phyloP scores from a whole-genome alignment of 35 echinoderm and acorn worm species.

The Diadema setosum region DNA sequence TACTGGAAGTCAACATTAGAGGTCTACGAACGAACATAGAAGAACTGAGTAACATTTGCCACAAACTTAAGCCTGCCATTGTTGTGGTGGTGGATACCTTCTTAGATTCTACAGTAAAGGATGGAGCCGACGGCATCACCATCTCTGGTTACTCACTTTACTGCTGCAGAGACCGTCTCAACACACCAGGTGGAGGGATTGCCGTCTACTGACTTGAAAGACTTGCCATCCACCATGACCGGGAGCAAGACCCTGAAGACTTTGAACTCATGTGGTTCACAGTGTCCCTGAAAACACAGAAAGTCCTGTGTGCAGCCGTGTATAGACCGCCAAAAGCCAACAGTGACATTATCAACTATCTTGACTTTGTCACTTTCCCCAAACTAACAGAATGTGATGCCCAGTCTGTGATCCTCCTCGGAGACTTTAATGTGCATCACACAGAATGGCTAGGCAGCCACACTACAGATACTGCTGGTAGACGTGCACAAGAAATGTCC shows the following conservation, averaged over 20 bases:
- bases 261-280: conserved; percentile 51
- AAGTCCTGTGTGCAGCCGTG: conserved; percentile 37
- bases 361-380: conserved; percentile 33
- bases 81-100: conserved; percentile 58
- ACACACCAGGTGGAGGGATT: conserved; percentile 33
- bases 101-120: conserved; percentile 22
- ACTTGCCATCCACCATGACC: conserved; percentile 42
- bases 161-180: conserved; percentile 57
- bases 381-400: conserved; percentile 31
- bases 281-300: conserved; percentile 32
- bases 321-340: conserved; percentile 62
- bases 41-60: conserved; percentile 44
- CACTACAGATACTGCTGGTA: conserved; percentile 48
- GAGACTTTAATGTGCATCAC: conserved; percentile 76
- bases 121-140: conserved; percentile 61
- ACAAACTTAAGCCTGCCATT: conserved; percentile 24
- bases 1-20: conserved; percentile 62
- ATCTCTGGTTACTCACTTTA: conserved; percentile 46
- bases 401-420: conserved; percentile 41
- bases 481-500: conserved; percentile 29
- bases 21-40: conserved; percentile 45
- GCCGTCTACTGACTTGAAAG: conserved; percentile 52
- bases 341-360: conserved; percentile 48
- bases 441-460: conserved; percentile 60
- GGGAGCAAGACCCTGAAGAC: background rate